Evolutionary conservation across 2,797 vertebrate genomes (phyloP), one percentile per base, ranked within the genome.

Genomic region (Coracias cyanogaster): DNA sequence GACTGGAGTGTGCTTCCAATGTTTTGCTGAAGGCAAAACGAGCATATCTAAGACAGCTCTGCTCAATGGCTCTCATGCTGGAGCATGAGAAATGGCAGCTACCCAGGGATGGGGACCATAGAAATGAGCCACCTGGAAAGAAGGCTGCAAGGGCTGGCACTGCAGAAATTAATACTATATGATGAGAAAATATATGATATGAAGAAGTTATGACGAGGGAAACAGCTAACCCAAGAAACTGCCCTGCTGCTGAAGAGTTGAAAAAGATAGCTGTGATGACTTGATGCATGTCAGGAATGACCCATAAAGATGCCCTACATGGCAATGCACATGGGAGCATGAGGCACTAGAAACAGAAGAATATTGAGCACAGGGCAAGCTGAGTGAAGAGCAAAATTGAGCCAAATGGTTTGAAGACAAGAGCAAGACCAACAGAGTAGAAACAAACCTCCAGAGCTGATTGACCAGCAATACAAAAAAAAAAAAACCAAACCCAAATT

Each of bases 221-320:
- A 95, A 78, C 57, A 91, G 87, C 49, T 83, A 81, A 87, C 14
- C 67, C 3, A 4, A 94, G 79, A 78, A 94, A 57, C 37, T 86
- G 33, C 33, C 24, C 41, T 86, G 49, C 41, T 78, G 72, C 49
- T 55, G 54, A 82, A 78, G 70, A 78, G 55, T 11, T 33, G 10
- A 76, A 81, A 86, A 85, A 70, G 74, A 94, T 79, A 94, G 67
- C 91, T 92, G 94, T 89, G 79, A 80, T 58, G 60, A 45, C 39
- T 76, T 78, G 88, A 76, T 17, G 46, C 1, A 3, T 55, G 80
- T 82, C 85, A 93, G 92, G 73, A 90, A 90, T 33, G 45, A 20
- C 2, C 17, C 21, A 85, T 61, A 43, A 74, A 83, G 72, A 69
- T 10, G 20, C 72, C 49, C 52, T 91, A 86, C 69, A 78, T 65